Evolutionary conservation across 1,140 invertebrate genomes (phyloP), one percentile per base, ranked within the genome.

Genomic region (Pseudachorutes palmiensis): DNA sequence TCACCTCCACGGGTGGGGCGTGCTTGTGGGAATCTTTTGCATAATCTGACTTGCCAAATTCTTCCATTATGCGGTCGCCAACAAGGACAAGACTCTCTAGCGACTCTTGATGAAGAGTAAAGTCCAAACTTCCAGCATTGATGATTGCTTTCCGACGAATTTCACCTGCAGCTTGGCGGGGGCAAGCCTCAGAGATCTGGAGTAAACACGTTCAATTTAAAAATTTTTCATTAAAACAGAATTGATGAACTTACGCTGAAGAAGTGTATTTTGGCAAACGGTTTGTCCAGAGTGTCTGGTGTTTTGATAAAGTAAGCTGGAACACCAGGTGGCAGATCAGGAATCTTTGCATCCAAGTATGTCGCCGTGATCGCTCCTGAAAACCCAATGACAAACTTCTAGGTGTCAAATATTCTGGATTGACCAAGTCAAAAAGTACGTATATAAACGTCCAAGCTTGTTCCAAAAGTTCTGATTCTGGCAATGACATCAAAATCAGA

Each of bases 61-160:
- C 51, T 19, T 55, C 9, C 24, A 55, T 5, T 5, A 55, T 22
- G 5, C 24, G 51, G 24, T 55, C 51, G 24, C 9, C 51, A 5
- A 55, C 5, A 26, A 24, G 3, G 24, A 55, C 5, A 5, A 55
- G 51, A 26, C 12, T 22, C 24, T 55, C 9, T 19, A 55, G 24
- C 3, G 51, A 55, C 51, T 55, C 59, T 26, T 61, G 59, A 61
- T 61, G 59, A 32, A 61, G 59, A 14, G 5, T 61, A 19, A 61
- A 5, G 24, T 61, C 59, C 5, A 61, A 12, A 9, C 19, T 3
- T 19, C 24, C 9, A 9, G 26, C 33, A 29, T 61, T 29, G 24
- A 61, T 5, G 3, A 30, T n/a, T 36, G 26, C 14, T 24, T 61
- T 61, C 5, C 5, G 14, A 9, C 33, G 9, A 30, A 61, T 29